Evolutionary conservation across 2,113 vertebrate genomes (phyloP), one percentile per base, ranked within the genome.

Genomic region (Aphyosemion australe): DNA sequence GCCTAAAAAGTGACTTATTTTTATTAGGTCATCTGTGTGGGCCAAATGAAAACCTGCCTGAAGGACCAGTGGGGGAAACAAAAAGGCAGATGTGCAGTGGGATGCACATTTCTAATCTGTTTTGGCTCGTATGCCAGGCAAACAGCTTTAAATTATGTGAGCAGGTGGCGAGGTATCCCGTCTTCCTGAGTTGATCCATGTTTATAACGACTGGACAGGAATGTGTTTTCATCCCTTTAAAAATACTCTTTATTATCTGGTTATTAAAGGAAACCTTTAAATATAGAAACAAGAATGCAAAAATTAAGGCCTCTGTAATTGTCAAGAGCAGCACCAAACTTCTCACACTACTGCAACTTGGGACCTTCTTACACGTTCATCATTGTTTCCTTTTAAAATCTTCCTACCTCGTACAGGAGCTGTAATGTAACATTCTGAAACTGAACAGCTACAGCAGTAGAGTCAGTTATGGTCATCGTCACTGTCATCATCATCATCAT

Each of bases 1-100:
- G 26, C 51, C 51, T 53, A 16, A 32, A n/a, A 54, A 54, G 31
- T 34, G 52, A 34, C 52, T 54, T 54, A 54, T 54, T 54, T 54
- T 54, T 16, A 54, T 54, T 32, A 54, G 16, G 32, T 54, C 52
- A 53, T 53, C 26, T 21, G 13, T 15, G 21, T 52, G 5, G 50
- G 50, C 50, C 51, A 54, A 54, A 34, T 32, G 52, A 9, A 32
- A 54, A 54, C 52, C 31, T 34, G 15, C 52, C 13, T 3, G 31
- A 54, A 34, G 52, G 31, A 53, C 51, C 51, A 4, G 51, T 9
- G 51, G 51, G 9, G 31, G 26, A 15, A 31, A 16, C 20, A 13
- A 21, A 6, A 13, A 26, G 15, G 50, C 21, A 52, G 21, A 31
- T 52, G 26, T 52, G 50, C 21, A 31, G 26, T 8, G 14, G 21